Percentiles rank a stretch among this genome's conserved stretches.
Evolutionary conservation across 2,888 invertebrate species (phyloP).

Genomic region (Drosophila macrothrix): DNA sequence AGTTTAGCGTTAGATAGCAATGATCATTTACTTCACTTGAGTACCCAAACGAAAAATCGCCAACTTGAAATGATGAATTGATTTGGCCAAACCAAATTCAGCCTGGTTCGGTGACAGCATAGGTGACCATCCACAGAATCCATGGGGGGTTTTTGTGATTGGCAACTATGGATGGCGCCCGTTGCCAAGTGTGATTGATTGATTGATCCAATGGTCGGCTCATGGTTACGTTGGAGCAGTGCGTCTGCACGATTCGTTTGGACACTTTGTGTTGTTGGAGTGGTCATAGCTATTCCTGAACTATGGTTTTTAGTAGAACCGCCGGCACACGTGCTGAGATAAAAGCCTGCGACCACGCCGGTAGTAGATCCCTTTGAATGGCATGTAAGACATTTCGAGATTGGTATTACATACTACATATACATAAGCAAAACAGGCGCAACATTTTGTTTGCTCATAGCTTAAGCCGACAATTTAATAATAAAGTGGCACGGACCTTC

Average conservation of each 20-base stretch:
- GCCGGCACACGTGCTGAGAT: conserved; percentile 52
- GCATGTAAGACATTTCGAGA: conserved; percentile 59
- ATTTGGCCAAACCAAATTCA: neutral
- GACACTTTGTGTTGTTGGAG: conserved; percentile 84
- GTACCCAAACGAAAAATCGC: conserved; percentile 81
- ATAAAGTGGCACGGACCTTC: neutral
- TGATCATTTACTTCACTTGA: conserved; percentile 85
- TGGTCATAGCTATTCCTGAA: conserved; percentile 85
- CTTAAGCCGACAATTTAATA: conserved; percentile 12
- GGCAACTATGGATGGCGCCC: neutral
- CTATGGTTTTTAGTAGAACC: conserved; percentile 82
- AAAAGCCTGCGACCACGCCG: conserved; percentile 43
- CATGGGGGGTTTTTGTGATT: neutral
- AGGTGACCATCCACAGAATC: neutral
- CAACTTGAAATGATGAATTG: conserved; percentile 32
- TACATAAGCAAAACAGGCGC: conserved; percentile 9
- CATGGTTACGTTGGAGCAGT: conserved; percentile 44
- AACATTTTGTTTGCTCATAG: conserved; percentile 11
- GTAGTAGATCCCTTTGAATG: conserved; percentile 53
- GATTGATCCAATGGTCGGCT: conserved; percentile 49
- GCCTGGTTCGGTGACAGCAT: neutral
- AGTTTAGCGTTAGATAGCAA: conserved; percentile 84
- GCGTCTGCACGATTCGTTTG: conserved; percentile 78
- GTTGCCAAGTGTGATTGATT: conserved; percentile 13
- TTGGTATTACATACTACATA: conserved; percentile 34